Base-by-base conservation (phyloP, 2,113 vertebrate species). In the Tiliqua scincoides region DNA sequence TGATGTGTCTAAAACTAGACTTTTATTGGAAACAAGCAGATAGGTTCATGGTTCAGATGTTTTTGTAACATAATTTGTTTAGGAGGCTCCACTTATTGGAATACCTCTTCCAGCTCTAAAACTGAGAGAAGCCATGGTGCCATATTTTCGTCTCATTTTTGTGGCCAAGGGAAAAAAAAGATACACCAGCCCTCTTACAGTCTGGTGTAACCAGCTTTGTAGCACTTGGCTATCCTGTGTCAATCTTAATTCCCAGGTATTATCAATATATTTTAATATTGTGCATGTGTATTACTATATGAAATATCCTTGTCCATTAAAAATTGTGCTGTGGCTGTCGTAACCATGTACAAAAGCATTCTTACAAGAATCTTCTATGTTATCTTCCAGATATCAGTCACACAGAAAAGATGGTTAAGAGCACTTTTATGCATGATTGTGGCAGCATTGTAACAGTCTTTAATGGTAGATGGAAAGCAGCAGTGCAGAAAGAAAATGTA, bases 381-480 rank as follows among this genome's bases (percentile, higher is more conserved):
- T n/a, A 48, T 48, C 43, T 48, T 5, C 43, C 43, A 48, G 43
- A 48, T 48, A 48, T 48, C 43, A 48, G 43, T 48, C 43, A 48
- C 43, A 48, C 43, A 48, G 27, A 65, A 8, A 9, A 68, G n/a
- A 32, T 68, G 30, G 12, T 32, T 68, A 48, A 30, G 30, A 68
- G 67, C n/a, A 68, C 30, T 68, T 68, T 68, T 32, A 6, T 32
- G 30, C 67, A 32, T 68, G 67, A 68, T 68, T 35, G 18, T 30
- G n/a, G 30, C 67, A 68, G 14, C 67, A 15, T n/a, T 35, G 12
- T 20, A 17, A 17, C 84, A 71, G 27, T 48, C 87, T 1, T 68
- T 82, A 30, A 40, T 21, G 86, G 32, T 32, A 21, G 74, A 17
- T 82, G n/a, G 73, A 90, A 82, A 77, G 76, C 67, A 80, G 67